Percentiles rank a stretch among this genome's conserved stretches.
Evolutionary conservation across 92 coral and sea anemone species (phyloP).

Genomic region (Epizoanthus ramosus): DNA sequence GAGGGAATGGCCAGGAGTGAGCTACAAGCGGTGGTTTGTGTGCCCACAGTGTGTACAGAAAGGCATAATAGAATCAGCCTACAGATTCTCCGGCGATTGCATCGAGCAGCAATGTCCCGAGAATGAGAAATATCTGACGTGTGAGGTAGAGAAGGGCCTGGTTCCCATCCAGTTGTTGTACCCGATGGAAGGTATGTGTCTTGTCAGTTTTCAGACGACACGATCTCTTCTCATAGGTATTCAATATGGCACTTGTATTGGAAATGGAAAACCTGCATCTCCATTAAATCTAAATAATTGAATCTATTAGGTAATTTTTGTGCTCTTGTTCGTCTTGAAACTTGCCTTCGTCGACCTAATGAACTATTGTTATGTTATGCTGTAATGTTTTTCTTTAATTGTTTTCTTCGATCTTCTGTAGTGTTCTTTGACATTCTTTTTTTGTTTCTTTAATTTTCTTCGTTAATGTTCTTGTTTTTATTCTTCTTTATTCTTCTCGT

Average conservation of each 20-base stretch:
- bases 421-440: too few relatives aligned
- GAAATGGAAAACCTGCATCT: too few relatives aligned
- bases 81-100: conserved; percentile 51
- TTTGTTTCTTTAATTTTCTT: too few relatives aligned
- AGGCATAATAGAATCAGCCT: conserved; percentile 42
- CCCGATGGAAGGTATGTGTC: conserved; percentile 31
- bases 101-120: conserved; percentile 23
- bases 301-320: too few relatives aligned
- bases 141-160: conserved; percentile 39
- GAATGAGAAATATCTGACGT: conserved; percentile 48
- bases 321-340: not conserved
- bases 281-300: too few relatives aligned
- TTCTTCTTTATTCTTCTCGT: too few relatives aligned
- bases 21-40: conserved; percentile 60
- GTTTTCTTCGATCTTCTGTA: not conserved
- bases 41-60: conserved; percentile 65
- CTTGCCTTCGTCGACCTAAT: too few relatives aligned
- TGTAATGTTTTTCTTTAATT: too few relatives aligned
- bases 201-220: not conserved
- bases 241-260: too few relatives aligned
- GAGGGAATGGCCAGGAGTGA: conserved; percentile 67
- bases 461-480: not conserved
- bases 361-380: not conserved
- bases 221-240: not conserved
- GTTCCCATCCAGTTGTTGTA: conserved; percentile 40